Conservation (phyloP, 2,797 vertebrate genomes). For the Chelidonichthys spinosus region DNA sequence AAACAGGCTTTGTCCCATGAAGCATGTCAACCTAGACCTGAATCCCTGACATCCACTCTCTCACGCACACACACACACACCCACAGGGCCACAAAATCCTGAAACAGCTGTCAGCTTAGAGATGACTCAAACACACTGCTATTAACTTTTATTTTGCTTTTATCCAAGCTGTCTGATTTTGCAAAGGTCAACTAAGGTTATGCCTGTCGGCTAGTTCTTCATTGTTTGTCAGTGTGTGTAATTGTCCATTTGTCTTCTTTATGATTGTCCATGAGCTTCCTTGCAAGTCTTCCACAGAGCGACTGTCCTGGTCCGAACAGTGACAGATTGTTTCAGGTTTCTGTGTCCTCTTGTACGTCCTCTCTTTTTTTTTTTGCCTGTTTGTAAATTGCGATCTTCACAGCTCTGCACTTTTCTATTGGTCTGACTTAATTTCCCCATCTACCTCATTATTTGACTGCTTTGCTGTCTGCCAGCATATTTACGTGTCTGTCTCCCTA, state of each 20-base stretch:
- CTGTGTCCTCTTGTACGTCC: neutral
- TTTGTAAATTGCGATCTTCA: conserved; percentile 38
- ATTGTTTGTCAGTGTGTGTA: neutral
- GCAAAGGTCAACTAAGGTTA: conserved; percentile 27
- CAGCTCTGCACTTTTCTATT: conserved; percentile 30
- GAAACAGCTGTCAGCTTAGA: conserved; percentile 43
- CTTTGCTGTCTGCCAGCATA: conserved; percentile 45
- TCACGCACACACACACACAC: neutral
- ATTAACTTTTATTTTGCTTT: conserved; percentile 19
- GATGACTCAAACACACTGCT: conserved; percentile 18
- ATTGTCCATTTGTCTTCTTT: neutral
- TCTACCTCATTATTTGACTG: conserved; percentile 40
- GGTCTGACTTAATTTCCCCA: conserved; percentile 44
- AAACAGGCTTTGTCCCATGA: conserved; percentile 25
- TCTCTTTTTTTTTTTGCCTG: neutral
- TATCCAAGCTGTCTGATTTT: conserved; percentile 17
- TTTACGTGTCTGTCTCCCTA: conserved; percentile 49
- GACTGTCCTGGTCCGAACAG: neutral
- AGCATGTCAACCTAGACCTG: conserved; percentile 38
- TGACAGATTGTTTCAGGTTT: neutral
- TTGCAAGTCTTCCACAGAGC: neutral
- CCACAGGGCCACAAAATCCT: neutral
- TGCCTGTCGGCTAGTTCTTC: neutral
- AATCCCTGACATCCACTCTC: conserved; percentile 11
- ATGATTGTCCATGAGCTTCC: neutral